Evolutionary conservation across 2,888 invertebrate genomes (phyloP).

Genomic region (Polyploca ridens): DNA sequence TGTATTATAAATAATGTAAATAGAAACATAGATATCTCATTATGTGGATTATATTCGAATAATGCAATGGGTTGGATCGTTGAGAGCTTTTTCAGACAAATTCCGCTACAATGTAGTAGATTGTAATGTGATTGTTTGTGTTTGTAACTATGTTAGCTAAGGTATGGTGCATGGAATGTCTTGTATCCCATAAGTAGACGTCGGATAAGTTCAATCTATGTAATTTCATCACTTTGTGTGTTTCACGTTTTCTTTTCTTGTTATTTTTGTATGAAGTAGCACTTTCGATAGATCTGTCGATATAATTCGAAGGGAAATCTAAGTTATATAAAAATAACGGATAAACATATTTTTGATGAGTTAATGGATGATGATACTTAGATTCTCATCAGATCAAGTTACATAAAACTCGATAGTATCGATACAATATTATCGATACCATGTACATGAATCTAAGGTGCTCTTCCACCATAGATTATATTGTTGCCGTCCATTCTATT

Average conservation of each 20-base stretch:
- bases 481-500: constrained; percentile 14
- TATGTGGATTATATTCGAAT: constrained; percentile 48
- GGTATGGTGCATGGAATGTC: constrained; percentile 62
- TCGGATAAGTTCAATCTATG: constrained; percentile 32
- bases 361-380: not conserved
- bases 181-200: constrained; percentile 46
- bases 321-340: not conserved
- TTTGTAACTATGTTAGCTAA: constrained; percentile 44
- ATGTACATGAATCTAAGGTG: not conserved
- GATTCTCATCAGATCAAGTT: not conserved
- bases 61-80: constrained; percentile 52
- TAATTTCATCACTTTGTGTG: constrained; percentile 25
- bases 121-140: constrained; percentile 40
- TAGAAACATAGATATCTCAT: constrained; percentile 46
- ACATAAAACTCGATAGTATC: constrained; percentile 3
- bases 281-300: not conserved
- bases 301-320: not conserved
- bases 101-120: constrained; percentile 27
- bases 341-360: not conserved
- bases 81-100: constrained; percentile 63
- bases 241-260: constrained; percentile 18
- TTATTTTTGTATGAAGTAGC: not conserved
- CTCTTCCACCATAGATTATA: no score
- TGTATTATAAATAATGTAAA: constrained; percentile 64
- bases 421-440: constrained; percentile 11